Evolutionary conservation across 2,888 invertebrate genomes (phyloP), one percentile per base, ranked within the genome.

Genomic region (Heterodera filipjevi): DNA sequence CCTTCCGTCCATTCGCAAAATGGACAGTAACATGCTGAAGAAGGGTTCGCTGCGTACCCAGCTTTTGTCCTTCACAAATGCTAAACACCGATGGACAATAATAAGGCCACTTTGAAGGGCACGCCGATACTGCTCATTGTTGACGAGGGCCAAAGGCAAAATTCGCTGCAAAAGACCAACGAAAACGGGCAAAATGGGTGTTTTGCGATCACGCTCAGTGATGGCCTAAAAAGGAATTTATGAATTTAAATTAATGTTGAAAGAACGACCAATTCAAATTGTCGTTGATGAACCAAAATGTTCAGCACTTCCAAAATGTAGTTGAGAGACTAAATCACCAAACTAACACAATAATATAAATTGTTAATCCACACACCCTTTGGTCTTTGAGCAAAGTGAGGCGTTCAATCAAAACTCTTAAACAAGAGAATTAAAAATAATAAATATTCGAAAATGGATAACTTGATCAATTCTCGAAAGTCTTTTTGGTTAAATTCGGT

Each of bases 371-470:
- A 6, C 59, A 1, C 27, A 59, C 59, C 59, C 59, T n/a, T 27
- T 59, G 32, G 32, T 68, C 35, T 35, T 68, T 68, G 68, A 68
- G 68, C 19, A 68, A 35, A 68, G 68, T 33, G 68, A 68, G 68
- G 19, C 27, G 59, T n/a, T 59, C 59, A 27, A 59, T 59, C 12
- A 59, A 59, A 30, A 59, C 27, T n/a, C 59, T 59, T 27, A 59
- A 59, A 10, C 5, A 8, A n/a, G 22, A 27, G 27, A 59, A 27
- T 10, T 5, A 59, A 6, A 59, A 59, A 27, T 27, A 10, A 22
- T 8, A 27, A 27, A 27, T 59, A 6, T 59, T n/a, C n/a, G n/a
- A 59, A 59, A 68, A 68, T 2, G 39, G 12, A 33, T 6, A 6
- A 68, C 68, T 68, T 68, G 33, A 68, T 68, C 35, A 68, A 19